Percentiles rank a stretch among this genome's conserved stretches.
Conservation (phyloP, 2,113 vertebrate species). For the Stegastes partitus region DNA sequence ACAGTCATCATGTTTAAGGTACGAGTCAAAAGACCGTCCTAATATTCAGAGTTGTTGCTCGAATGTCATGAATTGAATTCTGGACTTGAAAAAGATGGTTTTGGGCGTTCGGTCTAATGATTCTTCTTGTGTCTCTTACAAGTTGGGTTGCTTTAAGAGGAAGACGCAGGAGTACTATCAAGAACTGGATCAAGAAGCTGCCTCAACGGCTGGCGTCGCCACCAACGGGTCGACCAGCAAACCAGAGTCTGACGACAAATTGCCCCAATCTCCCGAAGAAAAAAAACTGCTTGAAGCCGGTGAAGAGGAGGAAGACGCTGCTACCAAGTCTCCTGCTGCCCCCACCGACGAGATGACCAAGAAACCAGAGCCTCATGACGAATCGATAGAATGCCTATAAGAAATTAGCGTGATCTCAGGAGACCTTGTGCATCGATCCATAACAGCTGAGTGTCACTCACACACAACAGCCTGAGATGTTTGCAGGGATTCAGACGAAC, state of each 20-base stretch:
- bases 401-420: no score
- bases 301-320: background rate
- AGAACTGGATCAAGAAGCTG: background rate
- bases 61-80: background rate
- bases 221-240: accelerated
- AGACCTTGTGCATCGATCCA: no score
- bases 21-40: constrained; percentile 12
- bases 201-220: accelerated
- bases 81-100: background rate
- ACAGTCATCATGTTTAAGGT: constrained; percentile 76
- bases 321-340: no score
- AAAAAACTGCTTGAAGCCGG: background rate
- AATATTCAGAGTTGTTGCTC: background rate
- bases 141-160: constrained; percentile 78
- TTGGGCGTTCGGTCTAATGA: background rate
- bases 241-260: background rate
- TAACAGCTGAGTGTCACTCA: no score
- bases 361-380: no score
- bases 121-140: constrained; percentile 13
- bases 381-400: no score
- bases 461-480: no score
- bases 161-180: constrained; percentile 30
- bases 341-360: no score
- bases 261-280: background rate
- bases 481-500: no score